phyloP scores from a whole-genome alignment of 2,888 invertebrate genomes.

The Amblyteles armatorius region DNA sequence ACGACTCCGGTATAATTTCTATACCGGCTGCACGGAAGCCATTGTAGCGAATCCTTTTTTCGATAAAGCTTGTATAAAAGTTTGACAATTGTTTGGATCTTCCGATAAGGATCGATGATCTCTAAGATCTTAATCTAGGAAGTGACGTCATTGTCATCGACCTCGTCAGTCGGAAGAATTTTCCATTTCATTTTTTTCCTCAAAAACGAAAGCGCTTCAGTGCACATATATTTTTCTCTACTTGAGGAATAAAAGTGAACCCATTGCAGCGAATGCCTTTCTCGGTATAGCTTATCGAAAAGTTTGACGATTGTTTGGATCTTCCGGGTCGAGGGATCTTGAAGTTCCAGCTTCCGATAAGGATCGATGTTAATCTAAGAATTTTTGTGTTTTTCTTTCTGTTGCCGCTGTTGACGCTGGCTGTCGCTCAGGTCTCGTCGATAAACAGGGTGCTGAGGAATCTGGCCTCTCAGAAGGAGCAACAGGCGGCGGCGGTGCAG shows the following conservation, averaged over 20 bases:
- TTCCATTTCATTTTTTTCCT: slow-evolving; percentile 29
- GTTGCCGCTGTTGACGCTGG: slow-evolving; percentile 58
- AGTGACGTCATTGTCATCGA: slow-evolving; percentile 67
- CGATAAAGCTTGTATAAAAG: slow-evolving; percentile 9
- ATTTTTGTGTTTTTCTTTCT: slow-evolving; percentile 34
- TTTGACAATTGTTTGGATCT: slow-evolving; percentile 13
- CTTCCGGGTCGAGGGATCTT: slow-evolving; percentile 17
- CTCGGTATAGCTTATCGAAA: slow-evolving; percentile 14
- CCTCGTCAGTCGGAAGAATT: slow-evolving; percentile 30
- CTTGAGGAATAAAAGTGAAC: slow-evolving; percentile 61
- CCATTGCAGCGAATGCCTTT: slow-evolving; percentile 65
- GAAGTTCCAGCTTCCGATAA: background rate
- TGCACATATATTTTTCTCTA: slow-evolving; percentile 18
- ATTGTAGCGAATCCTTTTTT: slow-evolving; percentile 65
- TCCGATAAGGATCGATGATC: slow-evolving; percentile 16
- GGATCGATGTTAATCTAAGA: slow-evolving; percentile 22
- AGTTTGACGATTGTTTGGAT: slow-evolving; percentile 8
- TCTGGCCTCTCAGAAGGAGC: slow-evolving; percentile 98
- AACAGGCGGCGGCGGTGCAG: slow-evolving; percentile 91
- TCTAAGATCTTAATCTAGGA: background rate
- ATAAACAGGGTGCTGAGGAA: slow-evolving; percentile 99
- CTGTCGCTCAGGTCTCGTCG: slow-evolving; percentile 93
- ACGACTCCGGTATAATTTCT: slow-evolving; percentile 15
- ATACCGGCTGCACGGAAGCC: slow-evolving; percentile 2
- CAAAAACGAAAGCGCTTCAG: slow-evolving; percentile 38